A percentile compares a stretch with the other conserved stretches of the same genome.
Conservation (phyloP, 2,888 invertebrate genomes). For the Smittia sp. region DNA sequence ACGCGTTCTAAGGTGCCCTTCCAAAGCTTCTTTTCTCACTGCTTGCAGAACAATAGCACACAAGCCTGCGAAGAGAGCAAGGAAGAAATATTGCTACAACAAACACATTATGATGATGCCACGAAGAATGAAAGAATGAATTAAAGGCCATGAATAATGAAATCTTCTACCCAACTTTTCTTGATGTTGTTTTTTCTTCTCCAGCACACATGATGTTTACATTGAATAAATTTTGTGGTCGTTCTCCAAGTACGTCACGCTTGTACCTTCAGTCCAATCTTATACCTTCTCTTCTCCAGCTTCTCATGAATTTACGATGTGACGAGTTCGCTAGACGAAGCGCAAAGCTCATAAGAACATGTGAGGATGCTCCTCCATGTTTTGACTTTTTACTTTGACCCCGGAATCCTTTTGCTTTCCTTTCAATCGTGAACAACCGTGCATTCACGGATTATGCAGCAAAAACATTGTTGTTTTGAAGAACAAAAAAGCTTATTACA, state of each 20-base stretch:
- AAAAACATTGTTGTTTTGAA: too few relatives aligned
- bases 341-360: too few relatives aligned
- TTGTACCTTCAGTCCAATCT: too few relatives aligned
- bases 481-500: too few relatives aligned
- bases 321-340: too few relatives aligned
- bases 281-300: too few relatives aligned
- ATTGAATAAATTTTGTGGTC: not conserved
- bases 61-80: not conserved
- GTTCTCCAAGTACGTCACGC: not conserved
- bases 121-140: constrained; percentile 30
- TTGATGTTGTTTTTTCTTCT: not conserved
- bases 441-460: not conserved
- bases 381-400: constrained; percentile 33
- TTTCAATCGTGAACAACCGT: not conserved
- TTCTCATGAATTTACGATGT: too few relatives aligned
- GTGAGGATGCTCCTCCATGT: too few relatives aligned
- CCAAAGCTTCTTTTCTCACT: not conserved
- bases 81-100: constrained; percentile 26
- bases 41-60: not conserved
- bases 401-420: constrained; percentile 28
- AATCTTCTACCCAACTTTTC: constrained; percentile 24
- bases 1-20: not conserved
- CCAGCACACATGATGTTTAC: not conserved
- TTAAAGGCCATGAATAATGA: constrained; percentile 41
- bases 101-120: constrained; percentile 36